A percentile compares a stretch with the other conserved stretches of the same genome.
These are phyloP conservation scores for Alectoris magna DNA, from an alignment of 2,797 vertebrate species.

Conservation along the genomic window DNA sequence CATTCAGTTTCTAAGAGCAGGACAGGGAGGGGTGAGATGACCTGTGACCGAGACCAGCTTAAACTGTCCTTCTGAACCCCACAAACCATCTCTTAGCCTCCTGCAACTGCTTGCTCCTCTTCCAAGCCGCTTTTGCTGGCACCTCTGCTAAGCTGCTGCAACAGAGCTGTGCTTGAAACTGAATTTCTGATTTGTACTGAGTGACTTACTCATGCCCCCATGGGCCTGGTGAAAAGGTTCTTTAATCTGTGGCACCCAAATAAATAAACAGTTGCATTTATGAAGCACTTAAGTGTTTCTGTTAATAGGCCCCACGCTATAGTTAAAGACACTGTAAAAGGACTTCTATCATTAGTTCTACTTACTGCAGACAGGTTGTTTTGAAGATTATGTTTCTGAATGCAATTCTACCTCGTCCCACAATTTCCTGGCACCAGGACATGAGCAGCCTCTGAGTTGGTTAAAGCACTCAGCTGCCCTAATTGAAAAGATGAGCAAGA, in stretches of 20 bases:
- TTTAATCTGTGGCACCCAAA: not conserved
- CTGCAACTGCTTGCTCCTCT: not conserved
- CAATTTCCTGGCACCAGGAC: not conserved
- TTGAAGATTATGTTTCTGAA: not conserved
- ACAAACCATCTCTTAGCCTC: not conserved
- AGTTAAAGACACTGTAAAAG: not conserved
- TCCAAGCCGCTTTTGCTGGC: not conserved
- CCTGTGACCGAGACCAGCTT: not conserved
- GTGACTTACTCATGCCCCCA: not conserved
- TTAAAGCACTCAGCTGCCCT: not conserved
- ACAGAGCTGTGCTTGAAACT: not conserved
- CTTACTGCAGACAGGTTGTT: not conserved
- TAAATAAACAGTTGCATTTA: not conserved
- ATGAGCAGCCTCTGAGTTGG: not conserved
- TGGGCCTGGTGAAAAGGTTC: not conserved
- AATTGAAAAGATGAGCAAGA: not conserved
- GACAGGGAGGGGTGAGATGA: not conserved
- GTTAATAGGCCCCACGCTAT: not conserved
- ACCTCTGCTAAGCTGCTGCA: not conserved
- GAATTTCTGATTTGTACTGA: accelerated
- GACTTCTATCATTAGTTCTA: not conserved
- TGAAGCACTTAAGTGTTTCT: not conserved
- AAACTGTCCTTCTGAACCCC: not conserved
- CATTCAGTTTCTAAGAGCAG: not conserved
- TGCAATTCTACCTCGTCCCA: not conserved